phyloP scores from a whole-genome alignment of 2,113 vertebrate species.

The Triplophysa dalaica region DNA sequence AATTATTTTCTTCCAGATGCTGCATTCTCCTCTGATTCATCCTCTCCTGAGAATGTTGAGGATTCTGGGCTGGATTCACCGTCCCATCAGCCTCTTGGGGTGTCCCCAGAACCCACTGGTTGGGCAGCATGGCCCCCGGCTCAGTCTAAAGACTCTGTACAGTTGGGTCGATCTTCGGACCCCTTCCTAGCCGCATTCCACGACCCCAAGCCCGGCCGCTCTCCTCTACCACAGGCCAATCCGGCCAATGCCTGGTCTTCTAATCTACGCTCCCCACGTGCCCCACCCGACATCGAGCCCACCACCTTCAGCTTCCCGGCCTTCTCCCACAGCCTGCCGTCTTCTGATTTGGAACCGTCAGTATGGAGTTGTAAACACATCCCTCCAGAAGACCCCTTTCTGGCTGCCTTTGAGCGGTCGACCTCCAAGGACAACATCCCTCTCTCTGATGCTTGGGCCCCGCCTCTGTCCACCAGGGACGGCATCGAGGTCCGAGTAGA shows the following conservation, averaged over 20 bases:
- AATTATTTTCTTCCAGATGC: constrained; percentile 62
- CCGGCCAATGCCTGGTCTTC: constrained; percentile 55
- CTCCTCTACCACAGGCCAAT: constrained; percentile 53
- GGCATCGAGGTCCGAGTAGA: constrained; percentile 58
- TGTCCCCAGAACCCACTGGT: constrained; percentile 82
- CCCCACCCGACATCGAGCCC: constrained; percentile 55
- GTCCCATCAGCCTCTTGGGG: constrained; percentile 80
- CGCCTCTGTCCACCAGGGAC: constrained; percentile 58
- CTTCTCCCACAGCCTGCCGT: constrained; percentile 64
- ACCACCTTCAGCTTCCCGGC: constrained; percentile 62
- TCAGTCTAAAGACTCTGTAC: constrained; percentile 67
- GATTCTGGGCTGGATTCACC: constrained; percentile 92
- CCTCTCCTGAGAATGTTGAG: constrained; percentile 89
- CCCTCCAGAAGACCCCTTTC: constrained; percentile 71
- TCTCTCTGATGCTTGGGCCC: constrained; percentile 51
- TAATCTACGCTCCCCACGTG: constrained; percentile 43
- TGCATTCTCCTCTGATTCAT: constrained; percentile 88
- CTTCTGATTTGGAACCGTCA: constrained; percentile 61
- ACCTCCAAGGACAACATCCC: constrained; percentile 54
- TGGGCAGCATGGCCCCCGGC: constrained; percentile 81
- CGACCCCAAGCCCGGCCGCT: constrained; percentile 64
- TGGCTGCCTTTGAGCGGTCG: constrained; percentile 66
- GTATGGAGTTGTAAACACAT: constrained; percentile 77
- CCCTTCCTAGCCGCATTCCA: constrained; percentile 69
- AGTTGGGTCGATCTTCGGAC: constrained; percentile 56